Base-by-base conservation (phyloP, 2,797 vertebrate species). In the Sphaeramia orbicularis region DNA sequence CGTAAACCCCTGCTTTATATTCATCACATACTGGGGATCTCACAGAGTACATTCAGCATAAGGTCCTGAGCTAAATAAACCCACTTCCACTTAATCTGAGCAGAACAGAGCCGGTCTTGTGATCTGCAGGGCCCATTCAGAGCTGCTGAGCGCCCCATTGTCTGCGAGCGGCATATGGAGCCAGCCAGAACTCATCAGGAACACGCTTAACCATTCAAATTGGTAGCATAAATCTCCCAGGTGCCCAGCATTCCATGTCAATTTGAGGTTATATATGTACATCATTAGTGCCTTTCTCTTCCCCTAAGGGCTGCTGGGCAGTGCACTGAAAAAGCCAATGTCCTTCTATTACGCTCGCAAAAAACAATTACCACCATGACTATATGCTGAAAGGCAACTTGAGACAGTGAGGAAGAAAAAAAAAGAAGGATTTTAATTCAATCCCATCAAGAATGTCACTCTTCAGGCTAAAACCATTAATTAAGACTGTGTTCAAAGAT, bases 201-300 rank as follows among this genome's bases (percentile, higher is more conserved):
- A 85, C 84, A 88, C 36, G 65, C 83, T 88, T 86, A 86, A 84
- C 79, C 79, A 90, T 88, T 88, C 81, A 89, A 88, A 87, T 86
- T 83, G 74, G 71, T 66, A 69, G 79, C 74, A 90, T 92, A 88
- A 90, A 91, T 92, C 86, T 89, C 87, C 65, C 70, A 87, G 86
- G 86, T 89, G 86, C 65, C 78, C 57, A 13, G 75, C 79, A 76
- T 86, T 88, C 73, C 62, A 81, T 16, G 84, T 90, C 89, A 90
- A 88, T 91, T 91, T 88, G 80, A 57, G 74, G 71, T 90, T 92
- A 87, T 90, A 88, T 91, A 91, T 92, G 86, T 84, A 83, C 76
- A 85, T 90, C 86, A 93, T 92, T 91, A 93, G 81, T 65, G 79
- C 64, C 54, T 80, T 57, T 81, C 65, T 79, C 63, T 71, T 85